phyloP scores from a whole-genome alignment of 2,113 vertebrate species.

The Leiothrix lutea region DNA sequence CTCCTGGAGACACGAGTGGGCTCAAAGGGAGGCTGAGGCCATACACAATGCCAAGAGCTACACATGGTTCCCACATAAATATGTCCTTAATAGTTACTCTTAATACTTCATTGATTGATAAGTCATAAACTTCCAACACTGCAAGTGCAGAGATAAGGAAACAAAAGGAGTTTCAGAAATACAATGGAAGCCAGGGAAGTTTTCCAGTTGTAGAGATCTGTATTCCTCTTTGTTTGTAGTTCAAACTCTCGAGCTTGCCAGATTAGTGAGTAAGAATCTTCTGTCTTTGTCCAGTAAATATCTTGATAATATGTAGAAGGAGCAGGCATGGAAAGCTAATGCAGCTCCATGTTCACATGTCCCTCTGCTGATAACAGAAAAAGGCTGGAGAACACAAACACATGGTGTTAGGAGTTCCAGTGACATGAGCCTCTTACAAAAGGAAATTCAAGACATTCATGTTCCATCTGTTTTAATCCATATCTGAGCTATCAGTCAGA shows the following conservation, averaged over 20 bases:
- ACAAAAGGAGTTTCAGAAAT: conserved; percentile 44
- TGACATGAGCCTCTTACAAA: neutral
- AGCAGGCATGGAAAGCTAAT: neutral
- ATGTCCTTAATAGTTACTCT: conserved; percentile 25
- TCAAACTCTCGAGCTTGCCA: neutral
- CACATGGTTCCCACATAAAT: conserved; percentile 52
- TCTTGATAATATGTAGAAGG: neutral
- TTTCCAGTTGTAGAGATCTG: conserved; percentile 30
- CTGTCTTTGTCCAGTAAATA: neutral
- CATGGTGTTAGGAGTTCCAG: neutral
- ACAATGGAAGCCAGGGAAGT: neutral
- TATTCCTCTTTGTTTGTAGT: conserved; percentile 10
- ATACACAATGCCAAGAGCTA: neutral
- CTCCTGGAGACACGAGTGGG: neutral
- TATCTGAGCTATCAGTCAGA: neutral
- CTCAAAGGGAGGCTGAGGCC: conserved; percentile 1
- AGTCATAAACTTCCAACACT: conserved; percentile 29
- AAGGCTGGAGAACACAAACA: neutral
- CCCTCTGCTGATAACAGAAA: neutral
- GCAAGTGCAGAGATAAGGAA: conserved; percentile 4
- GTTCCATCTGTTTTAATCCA: neutral
- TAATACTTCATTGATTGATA: conserved; percentile 3
- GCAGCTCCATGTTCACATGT: neutral
- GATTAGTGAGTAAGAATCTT: neutral
- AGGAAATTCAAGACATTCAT: neutral